Evolutionary conservation across 2,113 vertebrate species (phyloP), one percentile per base, ranked within the genome.

Genomic region (Platichthys flesus): DNA sequence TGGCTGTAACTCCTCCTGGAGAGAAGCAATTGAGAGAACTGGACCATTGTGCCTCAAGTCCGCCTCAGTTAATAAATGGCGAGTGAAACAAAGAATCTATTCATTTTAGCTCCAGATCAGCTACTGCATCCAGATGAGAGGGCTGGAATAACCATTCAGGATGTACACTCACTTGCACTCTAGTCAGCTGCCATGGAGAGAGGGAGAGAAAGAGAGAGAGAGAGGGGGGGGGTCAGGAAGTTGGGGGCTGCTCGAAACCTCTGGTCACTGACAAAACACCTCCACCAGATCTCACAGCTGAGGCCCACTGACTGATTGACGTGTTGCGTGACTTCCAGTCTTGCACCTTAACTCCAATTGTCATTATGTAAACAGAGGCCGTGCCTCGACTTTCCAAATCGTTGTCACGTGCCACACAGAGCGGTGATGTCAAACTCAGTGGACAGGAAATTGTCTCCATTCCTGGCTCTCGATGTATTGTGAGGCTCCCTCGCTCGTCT

Each of bases 131-230:
- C 91, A 90, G 67, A 89, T 82, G 86, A 92, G 87, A 62, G 40
- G 89, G 79, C 86, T 84, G 81, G 71, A 91, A 91, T 82, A 91
- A 78, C 79, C 84, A 91, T 93, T 91, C 88, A 92, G 84, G 78
- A 80, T 64, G 31, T 79, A 73, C 86, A 74, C 85, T 90, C 79
- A 68, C 84, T 81, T 60, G 71, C 78, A 80, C 76, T 82, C 47
- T 59, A 76, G 81, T 90, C 80, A 83, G 79, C 82, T 76, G 81
- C 86, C 79, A 79, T 84, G 77, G 84, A 82, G 85, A 59, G 67
- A 28, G 78, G 74, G 68, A 67, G 84, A 37, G 35, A 37, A 7
- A 35, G 35, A 9, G 37, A 9, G 45, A 9, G 45, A 47, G 45
- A 16, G 45, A 47, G 45, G 37, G 3, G 13, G 28, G 5, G 31